Evolutionary conservation across 2,888 invertebrate species (phyloP).

Genomic region (Apotomis betuletana): DNA sequence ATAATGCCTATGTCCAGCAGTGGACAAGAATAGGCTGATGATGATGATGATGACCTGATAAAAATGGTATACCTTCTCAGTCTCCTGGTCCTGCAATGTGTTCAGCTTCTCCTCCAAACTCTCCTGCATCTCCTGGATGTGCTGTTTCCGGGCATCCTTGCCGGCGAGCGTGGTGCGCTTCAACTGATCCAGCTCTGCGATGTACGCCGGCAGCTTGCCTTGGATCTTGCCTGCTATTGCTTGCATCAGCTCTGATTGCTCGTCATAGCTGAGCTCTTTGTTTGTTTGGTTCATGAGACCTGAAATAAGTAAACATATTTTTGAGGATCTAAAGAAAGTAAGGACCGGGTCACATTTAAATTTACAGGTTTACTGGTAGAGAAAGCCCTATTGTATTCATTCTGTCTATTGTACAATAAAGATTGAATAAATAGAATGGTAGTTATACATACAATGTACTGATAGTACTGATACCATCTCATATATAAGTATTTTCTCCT

Average conservation of each 20-base stretch:
- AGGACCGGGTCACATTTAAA: too few species aligned
- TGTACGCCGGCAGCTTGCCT: constrained; percentile 64
- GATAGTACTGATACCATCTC: too few species aligned
- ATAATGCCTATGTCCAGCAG: too few species aligned
- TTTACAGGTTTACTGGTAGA: too few species aligned
- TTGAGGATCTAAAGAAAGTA: too few species aligned
- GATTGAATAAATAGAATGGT: too few species aligned
- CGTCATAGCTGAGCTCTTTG: constrained; percentile 70
- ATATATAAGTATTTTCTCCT: too few species aligned
- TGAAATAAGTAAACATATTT: constrained; percentile 49
- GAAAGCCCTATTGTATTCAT: too few species aligned
- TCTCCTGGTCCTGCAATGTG: constrained; percentile 69
- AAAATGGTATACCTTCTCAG: constrained; percentile 66
- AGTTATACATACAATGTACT: too few species aligned
- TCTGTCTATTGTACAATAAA: too few species aligned
- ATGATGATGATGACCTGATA: too few species aligned
- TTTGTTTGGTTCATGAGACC: constrained; percentile 71
- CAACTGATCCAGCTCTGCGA: constrained; percentile 61
- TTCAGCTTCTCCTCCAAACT: constrained; percentile 68
- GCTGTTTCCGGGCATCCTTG: constrained; percentile 55
- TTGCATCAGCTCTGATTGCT: constrained; percentile 73
- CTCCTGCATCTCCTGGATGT: constrained; percentile 64
- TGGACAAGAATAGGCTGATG: too few species aligned
- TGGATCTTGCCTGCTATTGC: constrained; percentile 70
- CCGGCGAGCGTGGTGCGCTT: constrained; percentile 50